phyloP scores from a whole-genome alignment of 2,888 invertebrate genomes.

The Teleiodes luculella region DNA sequence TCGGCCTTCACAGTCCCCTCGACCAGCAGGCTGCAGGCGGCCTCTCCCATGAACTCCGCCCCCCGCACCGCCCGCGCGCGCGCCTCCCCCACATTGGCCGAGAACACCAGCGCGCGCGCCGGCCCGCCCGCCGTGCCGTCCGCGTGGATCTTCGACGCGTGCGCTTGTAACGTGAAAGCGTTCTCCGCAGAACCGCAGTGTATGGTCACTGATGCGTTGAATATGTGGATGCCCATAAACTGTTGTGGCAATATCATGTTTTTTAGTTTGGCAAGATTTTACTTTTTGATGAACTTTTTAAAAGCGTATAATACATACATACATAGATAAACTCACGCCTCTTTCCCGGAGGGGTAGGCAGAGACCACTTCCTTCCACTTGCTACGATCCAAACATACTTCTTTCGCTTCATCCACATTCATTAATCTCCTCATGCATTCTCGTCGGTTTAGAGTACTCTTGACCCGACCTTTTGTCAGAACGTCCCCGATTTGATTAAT shows the following conservation, averaged over 20 bases:
- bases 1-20: slow-evolving; percentile 89
- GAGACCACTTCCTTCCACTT: no score
- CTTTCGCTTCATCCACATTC: no score
- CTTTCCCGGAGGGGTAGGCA: no score
- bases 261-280: no score
- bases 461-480: no score
- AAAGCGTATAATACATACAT: not conserved
- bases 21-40: slow-evolving; percentile 84
- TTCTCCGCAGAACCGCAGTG: slow-evolving; percentile 70
- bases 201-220: slow-evolving; percentile 80
- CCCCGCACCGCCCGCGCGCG: slow-evolving; percentile 76
- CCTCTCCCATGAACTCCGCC: slow-evolving; percentile 83
- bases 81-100: slow-evolving; percentile 83
- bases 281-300: no score
- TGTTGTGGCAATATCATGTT: slow-evolving; percentile 58
- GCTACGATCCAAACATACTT: no score
- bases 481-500: no score
- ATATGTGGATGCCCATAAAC: slow-evolving; percentile 92
- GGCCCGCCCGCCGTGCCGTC: slow-evolving; percentile 86
- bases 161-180: slow-evolving; percentile 84
- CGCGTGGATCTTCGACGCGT: slow-evolving; percentile 84
- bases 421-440: no score
- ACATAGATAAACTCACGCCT: no score
- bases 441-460: no score
- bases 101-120: slow-evolving; percentile 82